A percentile compares a stretch with the other conserved stretches of the same genome.
Conservation (phyloP, 2,797 vertebrate species). For the Spatula versicolor region DNA sequence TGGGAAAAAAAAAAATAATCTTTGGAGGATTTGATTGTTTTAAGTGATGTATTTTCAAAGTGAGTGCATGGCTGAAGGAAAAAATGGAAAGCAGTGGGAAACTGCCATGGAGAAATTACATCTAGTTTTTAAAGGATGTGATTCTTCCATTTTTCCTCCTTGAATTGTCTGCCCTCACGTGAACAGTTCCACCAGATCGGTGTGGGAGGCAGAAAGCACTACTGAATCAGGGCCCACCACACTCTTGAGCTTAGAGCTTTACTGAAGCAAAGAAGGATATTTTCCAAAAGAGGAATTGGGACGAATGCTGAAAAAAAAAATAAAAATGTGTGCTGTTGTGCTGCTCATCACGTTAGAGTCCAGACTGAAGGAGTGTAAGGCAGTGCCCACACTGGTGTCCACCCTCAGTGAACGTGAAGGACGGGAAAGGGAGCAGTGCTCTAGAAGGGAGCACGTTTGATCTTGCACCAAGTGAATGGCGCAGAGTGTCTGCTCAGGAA, state of each 20-base stretch:
- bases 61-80: not conserved
- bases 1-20: not conserved
- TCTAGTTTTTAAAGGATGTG: not conserved
- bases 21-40: not conserved
- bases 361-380: not conserved
- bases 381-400: not conserved
- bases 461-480: not conserved
- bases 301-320: not conserved
- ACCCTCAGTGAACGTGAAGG: not conserved
- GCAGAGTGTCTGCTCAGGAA: accelerated
- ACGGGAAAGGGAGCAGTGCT: not conserved
- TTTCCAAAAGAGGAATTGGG: not conserved
- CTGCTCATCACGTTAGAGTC: accelerated
- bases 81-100: not conserved
- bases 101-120: not conserved
- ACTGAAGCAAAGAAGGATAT: not conserved
- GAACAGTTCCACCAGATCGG: not conserved
- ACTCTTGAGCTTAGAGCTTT: slow-evolving; percentile 4
- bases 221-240: not conserved
- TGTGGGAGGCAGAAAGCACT: slow-evolving; percentile 12
- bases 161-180: not conserved
- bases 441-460: not conserved
- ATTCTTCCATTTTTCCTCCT: not conserved
- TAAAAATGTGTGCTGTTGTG: not conserved
- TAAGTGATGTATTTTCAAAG: slow-evolving; percentile 13